These are phyloP conservation scores for Pycnomerus fuliginosus DNA, from an alignment of 2,888 invertebrate genomes.

Conservation along the genomic window DNA sequence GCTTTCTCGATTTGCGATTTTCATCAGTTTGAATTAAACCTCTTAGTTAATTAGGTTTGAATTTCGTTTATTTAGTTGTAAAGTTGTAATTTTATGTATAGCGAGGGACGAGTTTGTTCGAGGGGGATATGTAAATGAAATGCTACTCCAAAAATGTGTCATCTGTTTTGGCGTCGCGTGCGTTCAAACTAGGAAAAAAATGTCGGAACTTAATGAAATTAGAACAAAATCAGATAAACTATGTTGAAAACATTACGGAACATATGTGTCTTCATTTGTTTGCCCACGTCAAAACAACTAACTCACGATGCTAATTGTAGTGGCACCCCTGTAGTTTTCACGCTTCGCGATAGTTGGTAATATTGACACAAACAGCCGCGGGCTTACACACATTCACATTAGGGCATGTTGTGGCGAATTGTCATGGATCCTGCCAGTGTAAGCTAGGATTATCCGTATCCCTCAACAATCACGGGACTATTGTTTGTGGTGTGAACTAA, in stretches of 20 bases:
- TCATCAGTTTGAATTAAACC: too few relatives aligned
- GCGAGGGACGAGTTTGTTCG: constrained; percentile 24
- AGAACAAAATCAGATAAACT: constrained; percentile 31
- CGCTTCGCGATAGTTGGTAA: constrained; percentile 6
- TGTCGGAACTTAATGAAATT: constrained; percentile 31
- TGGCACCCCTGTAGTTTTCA: too few relatives aligned
- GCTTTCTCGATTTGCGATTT: too few relatives aligned
- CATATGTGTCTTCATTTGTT: constrained; percentile 32
- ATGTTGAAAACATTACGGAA: constrained; percentile 33
- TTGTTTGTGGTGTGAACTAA: constrained; percentile 53
- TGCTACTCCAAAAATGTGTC: constrained; percentile 25
- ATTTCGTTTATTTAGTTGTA: constrained; percentile 34
- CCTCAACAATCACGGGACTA: constrained; percentile 54
- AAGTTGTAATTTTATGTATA: constrained; percentile 35
- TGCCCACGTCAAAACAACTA: constrained; percentile 31
- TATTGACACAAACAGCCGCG: constrained; percentile 18
- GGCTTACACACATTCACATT: too few relatives aligned
- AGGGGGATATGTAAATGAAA: constrained; percentile 28
- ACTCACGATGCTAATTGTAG: too few relatives aligned
- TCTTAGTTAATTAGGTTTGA: too few relatives aligned
- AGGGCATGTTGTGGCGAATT: constrained; percentile 25
- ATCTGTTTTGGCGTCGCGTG: constrained; percentile 25
- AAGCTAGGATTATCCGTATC: constrained; percentile 53
- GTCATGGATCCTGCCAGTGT: constrained; percentile 46
- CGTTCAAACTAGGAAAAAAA: constrained; percentile 6